Evolutionary conservation across 2,797 vertebrate species (phyloP).

Genomic region (Acrossocheilus wenchowensis): DNA sequence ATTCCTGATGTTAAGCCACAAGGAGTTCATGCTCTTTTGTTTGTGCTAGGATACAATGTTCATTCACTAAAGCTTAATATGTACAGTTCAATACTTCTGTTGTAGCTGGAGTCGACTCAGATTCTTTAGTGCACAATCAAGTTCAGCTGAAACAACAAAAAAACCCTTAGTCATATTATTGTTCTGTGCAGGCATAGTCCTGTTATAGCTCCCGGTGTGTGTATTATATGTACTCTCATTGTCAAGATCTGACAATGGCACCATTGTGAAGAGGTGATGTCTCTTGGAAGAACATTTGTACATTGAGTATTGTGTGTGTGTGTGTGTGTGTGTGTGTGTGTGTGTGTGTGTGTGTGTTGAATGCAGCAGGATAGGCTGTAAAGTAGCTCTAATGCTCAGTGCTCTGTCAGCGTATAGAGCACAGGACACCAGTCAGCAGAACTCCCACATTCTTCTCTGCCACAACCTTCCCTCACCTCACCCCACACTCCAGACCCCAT

Average conservation of each 20-base stretch:
- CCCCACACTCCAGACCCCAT: background rate
- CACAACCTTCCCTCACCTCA: constrained; percentile 74
- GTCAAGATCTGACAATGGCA: constrained; percentile 23
- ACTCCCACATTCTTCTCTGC: constrained; percentile 70
- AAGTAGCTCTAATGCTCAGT: constrained; percentile 49
- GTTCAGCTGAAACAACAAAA: constrained; percentile 12
- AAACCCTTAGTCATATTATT: constrained; percentile 6
- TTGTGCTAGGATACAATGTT: constrained; percentile 23
- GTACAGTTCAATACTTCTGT: background rate
- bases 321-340: constrained; percentile 34
- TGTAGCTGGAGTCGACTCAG: background rate
- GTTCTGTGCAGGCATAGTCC: constrained; percentile 6
- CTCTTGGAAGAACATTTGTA: constrained; percentile 20
- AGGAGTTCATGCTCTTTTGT: constrained; percentile 6
- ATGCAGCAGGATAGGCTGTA: constrained; percentile 22
- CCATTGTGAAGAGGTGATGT: constrained; percentile 27
- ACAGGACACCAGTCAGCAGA: constrained; percentile 75
- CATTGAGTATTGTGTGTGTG: background rate
- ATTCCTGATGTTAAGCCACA: constrained; percentile 5
- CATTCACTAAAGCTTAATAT: constrained; percentile 7
- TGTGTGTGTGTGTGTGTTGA: constrained; percentile 35
- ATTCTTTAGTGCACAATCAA: constrained; percentile 1
- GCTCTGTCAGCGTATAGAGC: constrained; percentile 59
- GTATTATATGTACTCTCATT: constrained; percentile 10
- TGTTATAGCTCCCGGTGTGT: constrained; percentile 28